phyloP scores from a whole-genome alignment of 2,113 vertebrate genomes.

The Sebastes schlegelii region DNA sequence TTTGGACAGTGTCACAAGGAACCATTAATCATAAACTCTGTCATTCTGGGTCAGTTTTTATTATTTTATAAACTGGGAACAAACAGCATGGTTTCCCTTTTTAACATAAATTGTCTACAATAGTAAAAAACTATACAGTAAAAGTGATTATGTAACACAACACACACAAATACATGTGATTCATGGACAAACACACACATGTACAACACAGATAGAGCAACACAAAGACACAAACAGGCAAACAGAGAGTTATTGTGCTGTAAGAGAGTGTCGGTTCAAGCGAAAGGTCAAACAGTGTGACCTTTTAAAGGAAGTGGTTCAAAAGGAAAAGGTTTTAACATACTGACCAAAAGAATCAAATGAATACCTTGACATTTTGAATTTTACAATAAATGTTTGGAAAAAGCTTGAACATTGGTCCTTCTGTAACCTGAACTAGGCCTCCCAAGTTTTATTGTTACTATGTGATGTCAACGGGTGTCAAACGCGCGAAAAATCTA shows the following conservation, averaged over 20 bases:
- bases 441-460: neutral
- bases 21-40: neutral
- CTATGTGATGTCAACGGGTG: neutral
- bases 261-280: constrained; percentile 67
- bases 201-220: constrained; percentile 48
- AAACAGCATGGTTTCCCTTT: neutral
- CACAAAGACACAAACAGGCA: constrained; percentile 57
- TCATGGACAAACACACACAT: constrained; percentile 14
- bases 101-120: neutral
- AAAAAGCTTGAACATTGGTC: constrained; percentile 37
- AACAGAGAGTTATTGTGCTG: constrained; percentile 60
- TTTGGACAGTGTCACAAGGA: neutral
- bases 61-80: neutral
- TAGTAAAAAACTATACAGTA: neutral
- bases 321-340: constrained; percentile 46
- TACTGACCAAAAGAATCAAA: constrained; percentile 40
- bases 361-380: constrained; percentile 75
- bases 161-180: constrained; percentile 18
- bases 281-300: constrained; percentile 58
- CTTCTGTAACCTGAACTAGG: constrained; percentile 14
- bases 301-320: constrained; percentile 51
- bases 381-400: constrained; percentile 28
- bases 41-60: neutral
- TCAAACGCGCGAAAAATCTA: neutral
- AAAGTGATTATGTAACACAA: neutral